phyloP scores from a whole-genome alignment of 2,888 invertebrate species.

The Nomada fucata region DNA sequence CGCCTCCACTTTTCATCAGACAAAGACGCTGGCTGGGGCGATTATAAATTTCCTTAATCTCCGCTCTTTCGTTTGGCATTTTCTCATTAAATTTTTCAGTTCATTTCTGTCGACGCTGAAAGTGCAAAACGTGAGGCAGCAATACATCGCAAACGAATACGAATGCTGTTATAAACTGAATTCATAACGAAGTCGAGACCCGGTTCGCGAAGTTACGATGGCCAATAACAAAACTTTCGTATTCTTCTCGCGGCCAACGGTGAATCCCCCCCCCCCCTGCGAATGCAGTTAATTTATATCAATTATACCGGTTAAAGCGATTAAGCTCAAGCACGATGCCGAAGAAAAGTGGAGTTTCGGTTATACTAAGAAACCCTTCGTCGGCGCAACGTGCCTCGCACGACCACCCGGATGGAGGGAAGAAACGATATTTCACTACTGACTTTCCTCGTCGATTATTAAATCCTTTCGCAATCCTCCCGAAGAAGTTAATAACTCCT shows the following conservation, averaged over 20 bases:
- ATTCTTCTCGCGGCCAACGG: conserved; percentile 51
- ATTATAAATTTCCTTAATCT: conserved; percentile 41
- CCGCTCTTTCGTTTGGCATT: not conserved
- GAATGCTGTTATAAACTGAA: conserved; percentile 40
- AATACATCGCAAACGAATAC: conserved; percentile 31
- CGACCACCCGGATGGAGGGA: not conserved
- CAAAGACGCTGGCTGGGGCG: conserved; percentile 6
- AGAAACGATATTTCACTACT: not conserved
- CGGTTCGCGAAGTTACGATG: conserved; percentile 50
- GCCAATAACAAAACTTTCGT: conserved; percentile 63
- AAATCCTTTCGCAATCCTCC: too few species aligned
- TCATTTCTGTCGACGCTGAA: conserved; percentile 16
- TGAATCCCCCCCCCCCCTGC: conserved; percentile 48
- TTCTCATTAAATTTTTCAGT: conserved; percentile 34
- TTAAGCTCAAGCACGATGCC: conserved; percentile 44
- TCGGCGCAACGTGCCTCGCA: conserved; percentile 10
- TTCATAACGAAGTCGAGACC: conserved; percentile 15
- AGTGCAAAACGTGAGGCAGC: conserved; percentile 8
- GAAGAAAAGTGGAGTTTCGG: conserved; percentile 1
- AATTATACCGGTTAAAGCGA: conserved; percentile 63
- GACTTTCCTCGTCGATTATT: not conserved
- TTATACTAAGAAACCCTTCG: conserved; percentile 40
- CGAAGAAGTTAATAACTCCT: too few species aligned
- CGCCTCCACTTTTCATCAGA: conserved; percentile 27
- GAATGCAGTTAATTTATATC: conserved; percentile 64